Conservation (phyloP, 2,113 vertebrate genomes). For the Cervus canadensis region DNA sequence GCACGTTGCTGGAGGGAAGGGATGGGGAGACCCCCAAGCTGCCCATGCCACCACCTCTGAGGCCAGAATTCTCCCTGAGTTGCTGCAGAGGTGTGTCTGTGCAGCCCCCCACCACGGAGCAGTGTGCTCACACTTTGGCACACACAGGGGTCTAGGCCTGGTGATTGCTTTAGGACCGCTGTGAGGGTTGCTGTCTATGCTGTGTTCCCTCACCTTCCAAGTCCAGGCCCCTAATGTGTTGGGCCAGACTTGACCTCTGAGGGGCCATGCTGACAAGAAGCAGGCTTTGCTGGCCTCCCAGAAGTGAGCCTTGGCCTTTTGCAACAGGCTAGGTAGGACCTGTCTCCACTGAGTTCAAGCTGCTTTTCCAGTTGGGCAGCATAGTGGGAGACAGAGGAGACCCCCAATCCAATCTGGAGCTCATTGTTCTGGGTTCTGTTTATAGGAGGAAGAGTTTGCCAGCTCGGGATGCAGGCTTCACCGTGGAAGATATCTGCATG, state of each 20-base stretch:
- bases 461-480: constrained; percentile 88
- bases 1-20: neutral
- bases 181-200: neutral
- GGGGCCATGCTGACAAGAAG: neutral
- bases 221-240: neutral
- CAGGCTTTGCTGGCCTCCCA: neutral
- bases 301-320: neutral
- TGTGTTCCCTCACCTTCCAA: neutral
- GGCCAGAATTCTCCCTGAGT: neutral
- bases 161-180: neutral
- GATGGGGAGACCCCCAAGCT: neutral
- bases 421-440: constrained; percentile 11
- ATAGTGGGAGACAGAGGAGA: neutral
- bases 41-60: neutral
- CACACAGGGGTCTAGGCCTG: neutral
- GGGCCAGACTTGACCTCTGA: neutral
- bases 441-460: constrained; percentile 93
- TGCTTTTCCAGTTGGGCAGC: neutral
- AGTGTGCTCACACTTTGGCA: neutral
- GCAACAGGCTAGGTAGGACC: neutral
- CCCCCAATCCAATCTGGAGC: neutral
- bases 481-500: constrained; percentile 94
- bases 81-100: neutral
- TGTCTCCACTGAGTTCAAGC: neutral
- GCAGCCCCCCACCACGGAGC: fast-evolving